These are phyloP conservation scores for Oligia latruncula DNA, from an alignment of 2,888 invertebrate genomes.

Conservation along the genomic window DNA sequence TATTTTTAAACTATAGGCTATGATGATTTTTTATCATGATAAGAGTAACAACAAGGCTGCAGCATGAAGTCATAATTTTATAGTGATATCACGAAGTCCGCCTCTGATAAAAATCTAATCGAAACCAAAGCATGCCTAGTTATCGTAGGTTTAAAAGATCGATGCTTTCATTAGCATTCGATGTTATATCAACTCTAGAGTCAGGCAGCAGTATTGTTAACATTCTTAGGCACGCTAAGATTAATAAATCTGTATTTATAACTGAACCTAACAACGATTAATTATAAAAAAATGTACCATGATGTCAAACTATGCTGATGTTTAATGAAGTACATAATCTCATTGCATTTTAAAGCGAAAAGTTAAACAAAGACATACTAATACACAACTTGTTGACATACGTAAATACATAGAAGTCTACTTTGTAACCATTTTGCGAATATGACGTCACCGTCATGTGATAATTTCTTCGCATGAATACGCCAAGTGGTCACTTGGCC, in stretches of 20 bases:
- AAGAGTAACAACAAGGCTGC: background rate
- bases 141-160: background rate
- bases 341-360: background rate
- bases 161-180: background rate
- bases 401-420: slow-evolving; percentile 1
- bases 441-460: slow-evolving; percentile 50
- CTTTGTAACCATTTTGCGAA: slow-evolving; percentile 20
- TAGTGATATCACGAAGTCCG: background rate
- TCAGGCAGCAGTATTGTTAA: background rate
- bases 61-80: background rate
- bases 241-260: background rate
- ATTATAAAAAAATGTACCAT: background rate
- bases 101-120: background rate
- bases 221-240: slow-evolving; percentile 3
- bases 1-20: background rate
- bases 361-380: background rate
- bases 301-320: background rate
- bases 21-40: background rate
- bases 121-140: background rate
- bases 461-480: slow-evolving; percentile 40
- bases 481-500: slow-evolving; percentile 38
- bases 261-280: background rate
- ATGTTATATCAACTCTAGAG: background rate
- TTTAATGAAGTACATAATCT: too few species aligned
- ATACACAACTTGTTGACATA: slow-evolving; percentile 4